Evolutionary conservation across 2,113 vertebrate genomes (phyloP), one percentile per base, ranked within the genome.

Genomic region (Protobothrops mucrosquamatus): DNA sequence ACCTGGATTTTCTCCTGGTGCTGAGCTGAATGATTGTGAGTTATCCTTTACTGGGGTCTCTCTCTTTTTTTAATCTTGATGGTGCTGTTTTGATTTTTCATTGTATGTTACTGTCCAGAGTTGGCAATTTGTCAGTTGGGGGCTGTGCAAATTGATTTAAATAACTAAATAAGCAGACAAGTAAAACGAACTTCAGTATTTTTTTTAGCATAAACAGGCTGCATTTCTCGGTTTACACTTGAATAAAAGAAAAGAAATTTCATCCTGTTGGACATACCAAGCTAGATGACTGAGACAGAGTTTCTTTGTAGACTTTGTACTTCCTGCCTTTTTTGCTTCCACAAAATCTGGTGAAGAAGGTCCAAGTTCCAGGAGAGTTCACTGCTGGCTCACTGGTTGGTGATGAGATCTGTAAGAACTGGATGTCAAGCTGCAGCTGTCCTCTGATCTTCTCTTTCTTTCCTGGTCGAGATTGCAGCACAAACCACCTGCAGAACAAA

Each of bases 401-500:
- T 3, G 91, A 85, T 10, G 85, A 90, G 52, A 93, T 86, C 69
- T 94, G 91, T 52, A 92, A 85, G 64, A 94, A 94, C 29, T 93
- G 91, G 85, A 93, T 86, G 22, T 54, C 39, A 15, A 94, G 94
- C 56, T 94, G 94, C 64, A 94, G 15, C 55, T 85, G 85, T 18
- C 93, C 92, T 88, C 89, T 87, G 9, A 26, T 15, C 89, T 93
- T 92, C 48, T 94, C 89, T 34, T 89, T 89, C 57, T 74, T 94
- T 39, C 92, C 90, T 51, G 43, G 74, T 22, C 85, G 88, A 34
- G 94, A 93, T 6, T 93, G 91, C 64, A 94, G 46, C 34, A 85
- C 0, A 92, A 94, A 94, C 94, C 92, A 93, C 86, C 94, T 93
- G 88, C 29, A 90, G 69, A 56, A 54, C 81, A n/a, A 89, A 92